Base-by-base conservation (phyloP, 2,113 vertebrate species). In the Oncorhynchus clarkii region DNA sequence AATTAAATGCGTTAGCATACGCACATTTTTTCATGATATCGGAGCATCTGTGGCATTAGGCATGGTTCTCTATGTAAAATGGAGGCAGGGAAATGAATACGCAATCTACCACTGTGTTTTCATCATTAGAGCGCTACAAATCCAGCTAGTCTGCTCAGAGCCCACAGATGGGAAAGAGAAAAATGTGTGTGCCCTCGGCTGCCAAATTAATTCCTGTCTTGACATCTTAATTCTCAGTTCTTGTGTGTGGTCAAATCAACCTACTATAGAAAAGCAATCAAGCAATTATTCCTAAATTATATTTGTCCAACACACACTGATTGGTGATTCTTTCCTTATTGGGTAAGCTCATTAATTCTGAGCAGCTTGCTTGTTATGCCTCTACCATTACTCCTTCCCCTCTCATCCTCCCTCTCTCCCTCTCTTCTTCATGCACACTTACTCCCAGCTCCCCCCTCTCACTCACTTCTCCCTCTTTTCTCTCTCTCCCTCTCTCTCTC, bases 261-360 rank as follows among this genome's bases (percentile, higher is more conserved):
- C 95, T 95, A 94, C 96, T 96, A 95, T 97, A 98, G 96, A 98
- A 98, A 98, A 96, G 96, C 97, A 99, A 99, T 99, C 97, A 99
- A 98, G 97, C 96, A 98, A 99, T 99, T 99, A 99, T 98, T 99
- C 96, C 96, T 95, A 99, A 99, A 99, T 99, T 98, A 98, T 99
- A 99, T 99, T 99, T 99, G 96, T 95, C 96, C 96, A 98, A 96
- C 96, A 98, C 97, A 95, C 96, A 97, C 97, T 98, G 97, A 99
- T 99, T 98, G 98, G 97, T 97, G 96, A 98, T 99, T 99, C 96
- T 98, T 98, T 97, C 95, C 96, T 98, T 98, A 98, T 98, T 98
- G 97, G 95, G 95, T 97, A 98, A 99, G 96, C 98, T 99, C 96
- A 99, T 99, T 99, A 99, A 99, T 99, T 99, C 97, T 89, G 95